Evolutionary conservation across 2,888 invertebrate species (phyloP).

Genomic region (Drosophila subsilvestris): DNA sequence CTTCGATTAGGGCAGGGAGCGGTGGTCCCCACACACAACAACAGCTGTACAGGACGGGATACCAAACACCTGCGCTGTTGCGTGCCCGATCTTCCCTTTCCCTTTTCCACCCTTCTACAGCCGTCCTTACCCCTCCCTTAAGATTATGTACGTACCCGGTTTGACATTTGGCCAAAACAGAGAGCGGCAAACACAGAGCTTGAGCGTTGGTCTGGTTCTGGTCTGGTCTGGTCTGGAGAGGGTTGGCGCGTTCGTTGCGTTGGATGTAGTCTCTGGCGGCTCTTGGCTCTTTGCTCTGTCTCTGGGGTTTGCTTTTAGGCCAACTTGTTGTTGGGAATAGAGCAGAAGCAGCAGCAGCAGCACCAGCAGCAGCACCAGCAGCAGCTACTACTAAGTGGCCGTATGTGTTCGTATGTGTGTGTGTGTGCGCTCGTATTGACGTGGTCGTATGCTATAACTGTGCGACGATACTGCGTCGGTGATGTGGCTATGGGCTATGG

Average conservation of each 20-base stretch:
- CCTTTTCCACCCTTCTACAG: background rate
- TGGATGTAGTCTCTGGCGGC: constrained; percentile 1
- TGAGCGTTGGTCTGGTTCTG: constrained; percentile 23
- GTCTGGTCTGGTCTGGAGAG: constrained; percentile 42
- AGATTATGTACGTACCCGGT: constrained; percentile 51
- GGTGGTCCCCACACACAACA: too few relatives aligned
- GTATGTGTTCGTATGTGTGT: constrained; percentile 6
- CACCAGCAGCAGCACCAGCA: background rate
- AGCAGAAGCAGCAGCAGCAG: background rate
- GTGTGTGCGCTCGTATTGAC: constrained; percentile 49
- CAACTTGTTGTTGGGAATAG: constrained; percentile 6
- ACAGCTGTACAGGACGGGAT: background rate
- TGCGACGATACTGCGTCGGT: constrained; percentile 56
- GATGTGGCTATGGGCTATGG: constrained; percentile 41
- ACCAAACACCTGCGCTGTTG: constrained; percentile 21
- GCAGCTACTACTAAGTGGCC: background rate
- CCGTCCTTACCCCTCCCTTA: background rate
- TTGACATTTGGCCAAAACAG: constrained; percentile 65
- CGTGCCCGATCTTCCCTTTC: background rate
- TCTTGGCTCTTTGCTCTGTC: background rate
- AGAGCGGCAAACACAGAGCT: background rate
- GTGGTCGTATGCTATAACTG: constrained; percentile 75
- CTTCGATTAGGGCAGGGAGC: background rate
- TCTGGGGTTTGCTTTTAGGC: constrained; percentile 17
- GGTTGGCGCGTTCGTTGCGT: constrained; percentile 60